A percentile compares a stretch with the other conserved stretches of the same genome.
Evolutionary conservation across 2,113 vertebrate species (phyloP).

Genomic region (Pterocles orientalis): DNA sequence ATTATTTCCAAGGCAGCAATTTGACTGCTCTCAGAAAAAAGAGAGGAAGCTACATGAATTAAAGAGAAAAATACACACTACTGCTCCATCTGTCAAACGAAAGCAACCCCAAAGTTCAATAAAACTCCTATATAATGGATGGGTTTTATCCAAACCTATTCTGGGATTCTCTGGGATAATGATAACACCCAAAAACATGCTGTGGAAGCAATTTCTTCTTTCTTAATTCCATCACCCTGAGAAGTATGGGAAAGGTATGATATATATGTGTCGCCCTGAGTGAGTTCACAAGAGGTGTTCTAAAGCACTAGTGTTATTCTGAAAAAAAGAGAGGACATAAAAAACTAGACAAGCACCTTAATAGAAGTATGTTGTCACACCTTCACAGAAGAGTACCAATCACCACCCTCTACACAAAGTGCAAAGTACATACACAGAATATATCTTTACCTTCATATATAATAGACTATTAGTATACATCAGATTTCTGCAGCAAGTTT

Average conservation of each 20-base stretch:
- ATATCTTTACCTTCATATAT: not conserved
- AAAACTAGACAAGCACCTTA: not conserved
- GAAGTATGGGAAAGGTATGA: not conserved
- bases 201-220: not conserved
- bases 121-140: not conserved
- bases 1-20: not conserved
- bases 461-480: not conserved
- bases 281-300: not conserved
- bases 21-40: not conserved
- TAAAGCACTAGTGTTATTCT: not conserved
- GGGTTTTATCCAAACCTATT: not conserved
- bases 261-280: not conserved
- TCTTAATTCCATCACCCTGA: not conserved
- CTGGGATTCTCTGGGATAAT: not conserved
- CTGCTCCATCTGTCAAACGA: not conserved
- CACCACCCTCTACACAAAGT: not conserved
- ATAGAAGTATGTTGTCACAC: not conserved
- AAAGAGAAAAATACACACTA: not conserved
- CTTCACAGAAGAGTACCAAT: not conserved
- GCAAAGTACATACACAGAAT: not conserved
- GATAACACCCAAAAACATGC: not conserved
- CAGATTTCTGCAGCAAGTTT: not conserved
- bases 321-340: not conserved
- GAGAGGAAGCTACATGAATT: not conserved
- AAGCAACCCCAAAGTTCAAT: conserved; percentile 17